Conservation (phyloP, 2,113 vertebrate genomes). For the Megaleporinus macrocephalus region DNA sequence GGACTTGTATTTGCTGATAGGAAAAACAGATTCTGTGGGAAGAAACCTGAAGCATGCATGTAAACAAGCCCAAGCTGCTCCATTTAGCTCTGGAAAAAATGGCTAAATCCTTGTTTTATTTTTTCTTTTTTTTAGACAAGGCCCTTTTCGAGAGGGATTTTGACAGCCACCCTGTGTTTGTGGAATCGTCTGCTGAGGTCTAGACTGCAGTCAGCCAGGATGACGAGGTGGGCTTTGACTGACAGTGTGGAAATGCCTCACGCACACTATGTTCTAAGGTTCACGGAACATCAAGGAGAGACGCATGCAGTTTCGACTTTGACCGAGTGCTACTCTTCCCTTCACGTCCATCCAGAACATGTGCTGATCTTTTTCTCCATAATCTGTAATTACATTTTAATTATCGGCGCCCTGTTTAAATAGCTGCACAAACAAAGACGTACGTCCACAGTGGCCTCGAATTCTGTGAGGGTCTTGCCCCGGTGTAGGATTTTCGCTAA, state of each 20-base stretch:
- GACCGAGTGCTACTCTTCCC: not conserved
- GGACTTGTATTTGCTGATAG: constrained; percentile 6
- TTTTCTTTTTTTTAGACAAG: not conserved
- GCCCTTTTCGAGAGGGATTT: not conserved
- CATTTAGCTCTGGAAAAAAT: constrained; percentile 8
- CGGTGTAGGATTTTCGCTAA: constrained; percentile 31
- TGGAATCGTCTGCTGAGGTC: not conserved
- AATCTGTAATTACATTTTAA: constrained; percentile 5
- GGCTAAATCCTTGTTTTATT: not conserved
- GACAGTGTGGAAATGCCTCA: constrained; percentile 22
- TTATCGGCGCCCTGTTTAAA: not conserved
- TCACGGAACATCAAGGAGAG: constrained; percentile 15
- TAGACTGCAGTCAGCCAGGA: not conserved
- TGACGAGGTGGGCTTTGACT: constrained; percentile 17
- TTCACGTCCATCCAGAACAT: not conserved
- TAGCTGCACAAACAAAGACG: constrained; percentile 6
- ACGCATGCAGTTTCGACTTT: constrained; percentile 18
- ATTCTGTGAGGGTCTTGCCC: not conserved
- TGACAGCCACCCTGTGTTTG: not conserved
- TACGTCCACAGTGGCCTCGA: not conserved
- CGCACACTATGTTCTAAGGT: constrained; percentile 23
- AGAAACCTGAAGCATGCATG: not conserved
- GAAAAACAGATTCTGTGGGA: not conserved
- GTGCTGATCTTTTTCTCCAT: not conserved
- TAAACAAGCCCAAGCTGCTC: not conserved